phyloP scores from a whole-genome alignment of 2,888 invertebrate species.

The Junonia oenone region DNA sequence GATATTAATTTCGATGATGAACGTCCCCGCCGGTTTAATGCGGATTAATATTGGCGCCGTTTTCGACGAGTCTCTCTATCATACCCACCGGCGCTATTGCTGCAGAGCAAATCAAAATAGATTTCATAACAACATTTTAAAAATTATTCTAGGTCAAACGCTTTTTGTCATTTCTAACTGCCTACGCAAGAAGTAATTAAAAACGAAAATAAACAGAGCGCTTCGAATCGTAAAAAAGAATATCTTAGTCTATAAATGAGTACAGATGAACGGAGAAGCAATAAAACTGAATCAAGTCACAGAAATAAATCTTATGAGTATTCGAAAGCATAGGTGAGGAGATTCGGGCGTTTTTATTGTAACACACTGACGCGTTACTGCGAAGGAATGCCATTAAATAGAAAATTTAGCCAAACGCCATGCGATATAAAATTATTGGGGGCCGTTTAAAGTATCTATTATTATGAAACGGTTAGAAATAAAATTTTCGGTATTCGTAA shows the following conservation, averaged over 20 bases:
- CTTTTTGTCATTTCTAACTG: conserved; percentile 68
- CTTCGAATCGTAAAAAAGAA: conserved; percentile 76
- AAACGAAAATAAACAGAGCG: conserved; percentile 80
- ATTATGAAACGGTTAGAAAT: conserved; percentile 35
- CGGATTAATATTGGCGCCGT: conserved; percentile 20
- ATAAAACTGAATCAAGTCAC: conserved; percentile 76
- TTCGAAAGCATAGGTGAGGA: conserved; percentile 62
- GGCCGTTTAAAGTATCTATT: conserved; percentile 24
- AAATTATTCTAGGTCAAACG: conserved; percentile 46
- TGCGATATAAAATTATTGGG: conserved; percentile 43
- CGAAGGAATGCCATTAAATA: conserved; percentile 56
- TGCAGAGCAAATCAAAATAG: conserved; percentile 31
- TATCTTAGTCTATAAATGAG: conserved; percentile 78
- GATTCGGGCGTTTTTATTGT: conserved; percentile 49
- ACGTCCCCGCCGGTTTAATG: conserved; percentile 16
- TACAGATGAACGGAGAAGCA: conserved; percentile 72
- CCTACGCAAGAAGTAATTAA: conserved; percentile 77
- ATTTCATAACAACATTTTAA: conserved; percentile 33
- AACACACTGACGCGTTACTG: conserved; percentile 49
- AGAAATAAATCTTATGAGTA: conserved; percentile 72
- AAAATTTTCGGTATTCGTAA: conserved; percentile 58
- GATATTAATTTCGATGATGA: conserved; percentile 20
- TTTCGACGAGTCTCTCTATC: conserved; percentile 28
- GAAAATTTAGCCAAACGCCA: conserved; percentile 47
- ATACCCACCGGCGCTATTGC: conserved; percentile 27